Evolutionary conservation across 1,140 invertebrate genomes (phyloP).

Genomic region (Bombus ignitus): DNA sequence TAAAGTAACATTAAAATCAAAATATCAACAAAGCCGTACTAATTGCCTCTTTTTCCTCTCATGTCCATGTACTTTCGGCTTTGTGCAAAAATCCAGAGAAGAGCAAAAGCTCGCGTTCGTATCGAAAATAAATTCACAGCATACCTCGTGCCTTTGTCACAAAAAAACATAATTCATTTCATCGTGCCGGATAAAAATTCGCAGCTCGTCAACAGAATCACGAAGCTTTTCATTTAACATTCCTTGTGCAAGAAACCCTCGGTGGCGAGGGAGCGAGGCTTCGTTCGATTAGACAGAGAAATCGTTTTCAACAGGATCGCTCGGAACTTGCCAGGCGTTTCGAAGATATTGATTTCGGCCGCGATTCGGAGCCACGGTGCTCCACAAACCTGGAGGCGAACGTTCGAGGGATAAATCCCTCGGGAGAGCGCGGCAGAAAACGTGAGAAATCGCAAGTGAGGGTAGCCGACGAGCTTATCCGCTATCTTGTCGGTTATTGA

Average conservation of each 20-base stretch:
- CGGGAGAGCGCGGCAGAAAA: constrained; percentile 23
- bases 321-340: constrained; percentile 21
- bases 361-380: constrained; percentile 52
- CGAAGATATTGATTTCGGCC: constrained; percentile 64
- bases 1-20: no score
- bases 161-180: no score
- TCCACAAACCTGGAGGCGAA: constrained; percentile 33
- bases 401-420: constrained; percentile 46
- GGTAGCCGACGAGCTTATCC: constrained; percentile 52
- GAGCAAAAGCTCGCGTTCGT: no score
- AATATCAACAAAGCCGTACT: no score
- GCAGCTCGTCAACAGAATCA: neutral
- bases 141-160: no score
- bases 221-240: neutral
- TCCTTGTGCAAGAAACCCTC: neutral
- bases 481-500: constrained; percentile 63
- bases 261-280: no score
- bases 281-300: constrained; percentile 46
- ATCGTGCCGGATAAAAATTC: neutral
- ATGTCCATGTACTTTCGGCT: no score
- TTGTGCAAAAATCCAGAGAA: no score
- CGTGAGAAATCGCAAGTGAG: constrained; percentile 62
- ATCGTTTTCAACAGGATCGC: constrained; percentile 53
- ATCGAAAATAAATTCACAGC: no score
- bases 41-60: no score